Percentiles rank a stretch among this genome's conserved stretches.
These are phyloP conservation scores for Syrmaticus mikado DNA, from an alignment of 2,113 vertebrate species.

Conservation along the genomic window DNA sequence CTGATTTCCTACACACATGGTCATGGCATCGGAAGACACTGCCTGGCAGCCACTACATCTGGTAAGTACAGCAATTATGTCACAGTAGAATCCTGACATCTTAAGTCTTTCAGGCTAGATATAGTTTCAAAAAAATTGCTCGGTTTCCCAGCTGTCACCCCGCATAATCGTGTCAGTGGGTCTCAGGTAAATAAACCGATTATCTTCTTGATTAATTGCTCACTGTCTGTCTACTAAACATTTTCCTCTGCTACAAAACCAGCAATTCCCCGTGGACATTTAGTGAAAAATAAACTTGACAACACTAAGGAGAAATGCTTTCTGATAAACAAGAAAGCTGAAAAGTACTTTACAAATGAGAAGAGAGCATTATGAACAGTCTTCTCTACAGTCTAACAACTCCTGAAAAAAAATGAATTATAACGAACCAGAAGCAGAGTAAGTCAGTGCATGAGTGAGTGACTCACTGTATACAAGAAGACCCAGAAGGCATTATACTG, in stretches of 20 bases:
- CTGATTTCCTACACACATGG: background rate
- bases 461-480: fast-evolving
- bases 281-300: background rate
- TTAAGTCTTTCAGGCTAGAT: background rate
- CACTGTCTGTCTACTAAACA: background rate
- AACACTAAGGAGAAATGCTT: background rate
- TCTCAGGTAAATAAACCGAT: background rate
- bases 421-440: background rate
- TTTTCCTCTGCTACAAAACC: background rate
- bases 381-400: background rate
- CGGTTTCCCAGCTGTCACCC: background rate
- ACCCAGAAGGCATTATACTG: background rate
- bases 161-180: fast-evolving
- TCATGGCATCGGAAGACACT: background rate
- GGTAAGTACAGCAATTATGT: background rate
- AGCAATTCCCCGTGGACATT: background rate
- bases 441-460: fast-evolving
- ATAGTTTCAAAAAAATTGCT: background rate
- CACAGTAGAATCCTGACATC: background rate
- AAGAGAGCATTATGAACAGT: background rate
- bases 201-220: background rate
- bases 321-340: background rate
- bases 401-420: background rate
- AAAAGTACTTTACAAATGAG: background rate
- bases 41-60: background rate